Evolutionary conservation across 2,113 vertebrate species (phyloP).

Genomic region (Tyrannus savana): DNA sequence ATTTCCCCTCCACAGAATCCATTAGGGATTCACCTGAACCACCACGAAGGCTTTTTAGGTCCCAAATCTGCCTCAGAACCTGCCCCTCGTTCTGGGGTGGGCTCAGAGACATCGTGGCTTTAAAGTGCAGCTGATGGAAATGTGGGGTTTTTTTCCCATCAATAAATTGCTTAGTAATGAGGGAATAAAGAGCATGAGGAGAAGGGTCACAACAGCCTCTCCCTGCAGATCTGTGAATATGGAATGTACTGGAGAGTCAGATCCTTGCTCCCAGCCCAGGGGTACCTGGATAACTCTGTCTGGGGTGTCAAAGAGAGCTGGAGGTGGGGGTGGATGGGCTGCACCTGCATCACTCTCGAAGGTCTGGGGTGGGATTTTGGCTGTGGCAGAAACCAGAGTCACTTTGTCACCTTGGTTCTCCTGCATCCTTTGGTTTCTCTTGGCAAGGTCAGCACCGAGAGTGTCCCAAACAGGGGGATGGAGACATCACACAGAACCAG

Average conservation of each 20-base stretch:
- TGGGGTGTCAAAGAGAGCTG: neutral
- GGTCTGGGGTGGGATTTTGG: neutral
- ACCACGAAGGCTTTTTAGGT: neutral
- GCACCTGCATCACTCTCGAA: neutral
- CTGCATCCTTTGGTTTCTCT: neutral
- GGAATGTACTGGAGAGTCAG: neutral
- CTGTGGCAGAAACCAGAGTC: neutral
- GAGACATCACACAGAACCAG: neutral
- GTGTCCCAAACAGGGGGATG: neutral
- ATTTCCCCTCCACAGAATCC: neutral
- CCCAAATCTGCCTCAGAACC: neutral
- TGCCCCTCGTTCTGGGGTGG: neutral
- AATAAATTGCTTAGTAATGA: neutral
- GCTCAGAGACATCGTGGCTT: neutral
- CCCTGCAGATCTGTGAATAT: neutral
- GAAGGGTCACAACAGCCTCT: neutral
- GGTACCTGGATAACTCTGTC: neutral
- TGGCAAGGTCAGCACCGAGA: neutral
- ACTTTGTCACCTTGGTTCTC: neutral
- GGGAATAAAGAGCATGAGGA: neutral
- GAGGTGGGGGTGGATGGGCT: neutral
- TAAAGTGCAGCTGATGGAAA: neutral
- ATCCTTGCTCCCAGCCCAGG: neutral
- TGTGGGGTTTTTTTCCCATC: neutral
- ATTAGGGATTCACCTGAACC: neutral